Conservation (phyloP, 1,140 invertebrate genomes). For the Drosophila varians region DNA sequence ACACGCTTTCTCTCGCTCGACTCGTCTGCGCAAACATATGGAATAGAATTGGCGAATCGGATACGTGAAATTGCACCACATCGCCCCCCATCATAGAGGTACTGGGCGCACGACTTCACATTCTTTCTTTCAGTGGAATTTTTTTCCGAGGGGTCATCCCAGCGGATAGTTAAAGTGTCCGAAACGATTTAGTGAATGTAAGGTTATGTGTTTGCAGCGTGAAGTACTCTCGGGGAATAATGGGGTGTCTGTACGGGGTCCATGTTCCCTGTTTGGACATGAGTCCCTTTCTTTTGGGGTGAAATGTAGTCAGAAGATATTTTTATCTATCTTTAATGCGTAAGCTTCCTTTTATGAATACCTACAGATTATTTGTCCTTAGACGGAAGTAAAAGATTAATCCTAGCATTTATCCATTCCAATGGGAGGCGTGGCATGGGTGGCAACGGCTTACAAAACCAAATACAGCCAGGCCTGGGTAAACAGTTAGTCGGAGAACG, state of each 20-base stretch:
- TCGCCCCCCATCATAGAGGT: background rate
- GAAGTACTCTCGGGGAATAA: conserved; percentile 48
- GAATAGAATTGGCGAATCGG: conserved; percentile 49
- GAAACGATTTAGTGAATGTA: conserved; percentile 58
- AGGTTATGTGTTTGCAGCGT: conserved; percentile 47
- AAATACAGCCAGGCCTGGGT: conserved; percentile 35
- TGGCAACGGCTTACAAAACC: conserved; percentile 20
- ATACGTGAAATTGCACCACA: conserved; percentile 25
- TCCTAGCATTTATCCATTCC: conserved; percentile 4
- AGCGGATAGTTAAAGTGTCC: conserved; percentile 57
- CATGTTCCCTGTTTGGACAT: background rate
- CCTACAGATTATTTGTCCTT: background rate
- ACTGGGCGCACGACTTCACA: conserved; percentile 39
- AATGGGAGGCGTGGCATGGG: conserved; percentile 5
- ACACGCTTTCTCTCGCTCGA: conserved; percentile 41
- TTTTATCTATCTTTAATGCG: background rate
- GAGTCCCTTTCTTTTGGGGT: background rate
- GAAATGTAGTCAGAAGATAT: conserved; percentile 9
- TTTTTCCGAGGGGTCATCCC: conserved; percentile 34
- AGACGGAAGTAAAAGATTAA: background rate
- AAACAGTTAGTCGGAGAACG: conserved; percentile 41
- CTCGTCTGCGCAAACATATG: conserved; percentile 58
- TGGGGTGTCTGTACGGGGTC: conserved; percentile 26
- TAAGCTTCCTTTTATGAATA: background rate
- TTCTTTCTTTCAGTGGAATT: conserved; percentile 17